Base-by-base conservation (phyloP, 2,888 invertebrate genomes). In the Piscicola geometra region DNA sequence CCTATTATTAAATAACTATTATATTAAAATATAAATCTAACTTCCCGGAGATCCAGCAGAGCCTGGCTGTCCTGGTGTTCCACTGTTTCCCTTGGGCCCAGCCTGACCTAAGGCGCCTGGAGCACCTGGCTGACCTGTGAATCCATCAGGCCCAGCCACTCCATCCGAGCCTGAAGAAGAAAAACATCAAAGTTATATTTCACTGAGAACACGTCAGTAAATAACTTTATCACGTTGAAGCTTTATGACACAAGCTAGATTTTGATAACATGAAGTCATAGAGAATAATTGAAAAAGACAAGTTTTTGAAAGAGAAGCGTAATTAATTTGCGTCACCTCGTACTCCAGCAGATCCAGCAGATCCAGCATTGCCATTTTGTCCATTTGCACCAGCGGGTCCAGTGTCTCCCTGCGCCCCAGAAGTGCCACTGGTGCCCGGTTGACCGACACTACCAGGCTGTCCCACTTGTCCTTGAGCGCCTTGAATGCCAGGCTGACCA, bases 31-130 rank as follows among this genome's bases (percentile, higher is more conserved):
- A 15, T 9, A 41, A 41, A 15, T 5, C 60, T 56, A 18, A 56
- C 60, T 56, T 56, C 79, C 79, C 69, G 72, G 47, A 52, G 75
- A 28, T 21, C 77, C 77, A 21, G 33, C 47, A 28, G 69, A 35
- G 5, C 76, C 76, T 28, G 70, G 30, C 28, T 52, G 35, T 12
- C 76, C 76, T 12, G 60, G 41, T 28, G 18, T 9, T 47, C 76
- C 76, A 15, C 25, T 56, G 60, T 18, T 56, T 71, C 77, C 77
- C 18, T 47, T 41, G 18, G 30, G 30, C 9, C 77, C 76, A 41
- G 35, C 33, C 35, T 32, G 41, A 21, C 76, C 79, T 18, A 35
- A 21, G n/a, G 30, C 68, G 67, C 78, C 79, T 52, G 72, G 73
- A 41, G 56, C 36, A 71, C 78, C 78, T 35, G 73, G 9, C 25